phyloP scores from a whole-genome alignment of 2,113 vertebrate genomes.

The Lophius piscatorius region DNA sequence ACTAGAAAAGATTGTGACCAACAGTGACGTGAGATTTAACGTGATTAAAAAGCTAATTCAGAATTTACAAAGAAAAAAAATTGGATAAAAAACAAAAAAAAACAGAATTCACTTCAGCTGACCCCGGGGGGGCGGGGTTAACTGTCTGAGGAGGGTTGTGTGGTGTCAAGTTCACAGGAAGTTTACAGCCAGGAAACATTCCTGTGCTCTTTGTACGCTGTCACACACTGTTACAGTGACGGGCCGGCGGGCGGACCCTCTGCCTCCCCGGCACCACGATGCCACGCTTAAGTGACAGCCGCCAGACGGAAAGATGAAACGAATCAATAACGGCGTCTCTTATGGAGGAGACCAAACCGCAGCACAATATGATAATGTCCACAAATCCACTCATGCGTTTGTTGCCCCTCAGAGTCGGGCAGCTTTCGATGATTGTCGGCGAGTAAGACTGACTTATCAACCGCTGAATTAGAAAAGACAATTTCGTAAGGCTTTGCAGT shows the following conservation, averaged over 20 bases:
- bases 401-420: slow-evolving; percentile 48
- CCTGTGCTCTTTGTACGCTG: slow-evolving; percentile 30
- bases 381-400: slow-evolving; percentile 64
- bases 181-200: slow-evolving; percentile 50
- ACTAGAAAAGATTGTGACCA: too few relatives aligned
- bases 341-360: slow-evolving; percentile 54
- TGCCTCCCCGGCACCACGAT: slow-evolving; percentile 33
- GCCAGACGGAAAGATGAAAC: slow-evolving; percentile 60
- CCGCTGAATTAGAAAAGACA: slow-evolving; percentile 65
- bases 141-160: slow-evolving; percentile 1
- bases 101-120: slow-evolving; percentile 49
- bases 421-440: slow-evolving; percentile 57
- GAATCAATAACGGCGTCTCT: slow-evolving; percentile 69
- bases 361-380: slow-evolving; percentile 68
- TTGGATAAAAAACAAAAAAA: too few relatives aligned
- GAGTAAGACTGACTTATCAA: slow-evolving; percentile 65
- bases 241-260: slow-evolving; percentile 52
- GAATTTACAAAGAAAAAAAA: too few relatives aligned
- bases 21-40: too few relatives aligned
- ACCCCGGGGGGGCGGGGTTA: slow-evolving; percentile 22
- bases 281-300: slow-evolving; percentile 62
- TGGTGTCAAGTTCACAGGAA: slow-evolving; percentile 63
- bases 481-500: slow-evolving; percentile 53
- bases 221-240: slow-evolving; percentile 28
- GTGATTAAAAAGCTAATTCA: too few relatives aligned